phyloP scores from a whole-genome alignment of 2,797 vertebrate species.

The Sebastes nivosus region DNA sequence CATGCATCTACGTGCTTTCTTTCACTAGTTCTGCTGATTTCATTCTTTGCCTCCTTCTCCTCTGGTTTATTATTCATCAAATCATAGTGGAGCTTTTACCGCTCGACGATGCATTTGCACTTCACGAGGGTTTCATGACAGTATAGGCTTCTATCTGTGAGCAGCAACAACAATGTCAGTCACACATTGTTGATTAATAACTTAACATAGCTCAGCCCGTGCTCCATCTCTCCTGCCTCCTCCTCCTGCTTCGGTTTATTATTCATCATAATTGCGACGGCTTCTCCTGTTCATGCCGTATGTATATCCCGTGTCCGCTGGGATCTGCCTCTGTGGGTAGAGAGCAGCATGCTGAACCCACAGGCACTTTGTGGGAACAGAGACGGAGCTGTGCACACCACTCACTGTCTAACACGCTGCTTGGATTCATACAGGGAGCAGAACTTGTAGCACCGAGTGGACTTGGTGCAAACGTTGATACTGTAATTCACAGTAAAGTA shows the following conservation, averaged over 20 bases:
- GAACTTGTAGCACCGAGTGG: not conserved
- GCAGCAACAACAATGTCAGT: not conserved
- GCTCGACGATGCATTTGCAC: not conserved
- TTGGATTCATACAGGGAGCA: not conserved
- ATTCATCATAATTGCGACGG: slow-evolving; percentile 24
- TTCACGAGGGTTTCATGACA: not conserved
- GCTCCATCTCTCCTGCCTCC: not conserved
- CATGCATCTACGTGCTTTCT: not conserved
- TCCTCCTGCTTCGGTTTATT: slow-evolving; percentile 11
- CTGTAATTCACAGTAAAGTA: not conserved
- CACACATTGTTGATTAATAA: slow-evolving; percentile 33
- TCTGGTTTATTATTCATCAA: not conserved
- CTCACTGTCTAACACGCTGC: not conserved
- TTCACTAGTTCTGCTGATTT: not conserved
- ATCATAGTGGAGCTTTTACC: not conserved
- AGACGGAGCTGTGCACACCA: not conserved
- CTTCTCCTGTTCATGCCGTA: slow-evolving; percentile 5
- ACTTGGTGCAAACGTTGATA: too few relatives aligned
- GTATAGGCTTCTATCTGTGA: not conserved
- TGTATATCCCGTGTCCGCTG: slow-evolving; percentile 1
- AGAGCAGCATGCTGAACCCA: not conserved
- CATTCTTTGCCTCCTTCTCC: not conserved
- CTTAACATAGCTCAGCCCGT: slow-evolving; percentile 13
- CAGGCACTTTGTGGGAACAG: not conserved
- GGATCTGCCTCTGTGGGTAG: not conserved